Evolutionary conservation across 2,888 invertebrate species (phyloP).

Genomic region (Onthophagus sagittarius): DNA sequence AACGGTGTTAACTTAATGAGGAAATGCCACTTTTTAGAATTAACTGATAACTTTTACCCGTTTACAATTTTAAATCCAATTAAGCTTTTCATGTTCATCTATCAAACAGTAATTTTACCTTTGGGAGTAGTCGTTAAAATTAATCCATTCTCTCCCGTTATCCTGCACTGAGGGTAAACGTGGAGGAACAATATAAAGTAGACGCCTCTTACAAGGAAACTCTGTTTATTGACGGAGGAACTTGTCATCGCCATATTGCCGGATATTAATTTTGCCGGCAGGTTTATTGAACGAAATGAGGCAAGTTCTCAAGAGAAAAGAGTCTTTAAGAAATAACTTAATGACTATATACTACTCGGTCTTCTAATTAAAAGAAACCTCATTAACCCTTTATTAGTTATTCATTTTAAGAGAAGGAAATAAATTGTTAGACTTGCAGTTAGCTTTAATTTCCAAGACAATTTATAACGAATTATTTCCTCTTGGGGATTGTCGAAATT

Average conservation of each 20-base stretch:
- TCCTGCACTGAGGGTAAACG: background rate
- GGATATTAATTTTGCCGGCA: background rate
- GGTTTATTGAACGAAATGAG: background rate
- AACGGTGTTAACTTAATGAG: background rate
- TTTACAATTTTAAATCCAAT: background rate
- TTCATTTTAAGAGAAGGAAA: too few species aligned
- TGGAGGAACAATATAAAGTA: background rate
- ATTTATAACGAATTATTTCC: background rate
- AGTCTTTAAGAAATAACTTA: background rate
- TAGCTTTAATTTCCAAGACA: background rate
- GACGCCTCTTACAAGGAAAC: background rate
- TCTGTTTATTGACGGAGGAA: background rate
- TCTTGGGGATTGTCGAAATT: background rate
- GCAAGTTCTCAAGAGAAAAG: background rate
- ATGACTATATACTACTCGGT: too few species aligned
- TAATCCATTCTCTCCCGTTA: background rate
- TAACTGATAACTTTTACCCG: too few species aligned
- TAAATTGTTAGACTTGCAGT: background rate
- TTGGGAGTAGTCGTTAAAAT: background rate
- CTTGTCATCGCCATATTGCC: background rate
- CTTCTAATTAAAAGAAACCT: background rate
- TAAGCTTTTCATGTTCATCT: background rate
- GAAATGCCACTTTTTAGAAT: background rate
- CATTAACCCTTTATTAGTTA: background rate
- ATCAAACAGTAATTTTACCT: background rate